These are phyloP conservation scores for Mixornis gularis DNA, from an alignment of 2,113 vertebrate genomes.

Conservation along the genomic window DNA sequence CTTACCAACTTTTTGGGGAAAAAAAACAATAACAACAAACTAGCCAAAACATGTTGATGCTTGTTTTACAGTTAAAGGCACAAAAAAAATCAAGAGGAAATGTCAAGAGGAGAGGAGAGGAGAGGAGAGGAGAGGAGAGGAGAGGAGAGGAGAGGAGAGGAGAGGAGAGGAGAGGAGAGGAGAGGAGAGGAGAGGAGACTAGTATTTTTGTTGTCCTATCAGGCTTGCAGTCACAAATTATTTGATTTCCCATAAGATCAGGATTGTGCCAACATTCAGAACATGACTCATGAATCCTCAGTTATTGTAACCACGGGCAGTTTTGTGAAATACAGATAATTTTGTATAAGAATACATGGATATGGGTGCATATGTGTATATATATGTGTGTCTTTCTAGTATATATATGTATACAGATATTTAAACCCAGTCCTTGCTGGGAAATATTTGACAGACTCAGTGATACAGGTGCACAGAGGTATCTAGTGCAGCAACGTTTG, in stretches of 20 bases:
- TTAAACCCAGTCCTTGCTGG: neutral
- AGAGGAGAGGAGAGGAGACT: neutral
- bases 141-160: neutral
- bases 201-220: neutral
- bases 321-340: neutral
- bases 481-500: neutral
- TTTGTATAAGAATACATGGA: neutral
- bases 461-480: neutral
- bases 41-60: conserved; percentile 28
- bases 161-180: too few species aligned
- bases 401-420: neutral
- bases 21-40: neutral
- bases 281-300: neutral
- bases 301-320: neutral
- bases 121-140: neutral
- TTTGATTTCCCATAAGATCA: neutral
- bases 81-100: conserved; percentile 22
- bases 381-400: neutral
- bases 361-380: neutral
- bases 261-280: neutral
- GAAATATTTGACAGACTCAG: neutral
- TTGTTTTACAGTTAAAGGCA: conserved; percentile 48
- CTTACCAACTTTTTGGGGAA: neutral
- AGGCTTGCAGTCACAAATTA: neutral
- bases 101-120: neutral